Conservation (phyloP, 1,140 invertebrate genomes). For the Musca vetustissima region DNA sequence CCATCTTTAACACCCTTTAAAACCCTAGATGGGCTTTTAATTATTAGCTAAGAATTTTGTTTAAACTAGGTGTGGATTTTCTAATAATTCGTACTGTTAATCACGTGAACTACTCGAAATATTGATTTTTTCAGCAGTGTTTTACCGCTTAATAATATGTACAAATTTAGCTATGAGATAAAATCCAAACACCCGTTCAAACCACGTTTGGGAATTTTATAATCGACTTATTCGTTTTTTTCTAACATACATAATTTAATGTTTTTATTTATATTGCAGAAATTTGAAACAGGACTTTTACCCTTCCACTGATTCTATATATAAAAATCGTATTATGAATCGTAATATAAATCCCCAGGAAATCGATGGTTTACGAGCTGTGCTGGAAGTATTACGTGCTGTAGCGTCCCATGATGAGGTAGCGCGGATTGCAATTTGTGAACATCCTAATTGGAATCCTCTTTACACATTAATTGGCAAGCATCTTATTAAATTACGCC, state of each 20-base stretch:
- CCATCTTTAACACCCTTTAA: no score
- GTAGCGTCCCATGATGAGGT: slow-evolving; percentile 79
- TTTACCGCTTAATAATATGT: no score
- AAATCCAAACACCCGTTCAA: no score
- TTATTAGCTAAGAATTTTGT: no score
- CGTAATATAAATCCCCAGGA: slow-evolving; percentile 78
- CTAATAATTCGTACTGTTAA: no score
- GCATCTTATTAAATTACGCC: no score
- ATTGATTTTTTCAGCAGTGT: neutral
- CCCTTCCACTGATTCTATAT: slow-evolving; percentile 64
- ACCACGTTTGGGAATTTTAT: no score
- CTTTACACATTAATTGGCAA: slow-evolving; percentile 69
- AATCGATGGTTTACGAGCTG: slow-evolving; percentile 82
- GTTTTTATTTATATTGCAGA: slow-evolving; percentile 29
- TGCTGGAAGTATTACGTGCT: slow-evolving; percentile 73
- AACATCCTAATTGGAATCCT: slow-evolving; percentile 84
- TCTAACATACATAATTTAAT: neutral
- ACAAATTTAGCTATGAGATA: no score
- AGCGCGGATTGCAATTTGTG: slow-evolving; percentile 76
- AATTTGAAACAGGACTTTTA: slow-evolving; percentile 67
- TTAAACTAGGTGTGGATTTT: no score
- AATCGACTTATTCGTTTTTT: no score
- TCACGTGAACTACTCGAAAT: no score
- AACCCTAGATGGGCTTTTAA: no score
- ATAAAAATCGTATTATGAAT: slow-evolving; percentile 61